Conservation (phyloP, 2,888 invertebrate species). For the Thymelicus sylvestris region DNA sequence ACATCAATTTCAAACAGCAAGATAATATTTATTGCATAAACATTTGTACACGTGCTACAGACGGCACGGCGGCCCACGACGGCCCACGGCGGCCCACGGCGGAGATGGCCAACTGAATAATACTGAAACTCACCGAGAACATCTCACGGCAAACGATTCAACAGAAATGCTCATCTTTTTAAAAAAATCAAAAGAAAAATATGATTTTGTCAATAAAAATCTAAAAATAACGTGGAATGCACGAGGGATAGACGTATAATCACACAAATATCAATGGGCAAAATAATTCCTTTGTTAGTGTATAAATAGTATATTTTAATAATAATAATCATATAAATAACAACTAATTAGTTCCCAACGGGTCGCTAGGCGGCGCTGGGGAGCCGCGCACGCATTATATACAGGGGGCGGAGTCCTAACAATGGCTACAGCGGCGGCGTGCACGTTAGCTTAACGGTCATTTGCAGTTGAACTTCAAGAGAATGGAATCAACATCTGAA, state of each 20-base stretch:
- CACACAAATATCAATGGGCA: constrained; percentile 59
- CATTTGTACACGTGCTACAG: constrained; percentile 57
- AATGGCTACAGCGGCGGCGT: neutral
- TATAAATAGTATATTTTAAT: constrained; percentile 65
- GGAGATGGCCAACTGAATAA: constrained; percentile 47
- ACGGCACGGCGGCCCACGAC: constrained; percentile 29
- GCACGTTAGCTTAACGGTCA: constrained; percentile 40
- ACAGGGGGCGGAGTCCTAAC: constrained; percentile 44
- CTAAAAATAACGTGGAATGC: constrained; percentile 78
- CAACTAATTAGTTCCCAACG: constrained; percentile 51
- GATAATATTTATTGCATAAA: constrained; percentile 59
- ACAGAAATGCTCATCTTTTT: constrained; percentile 41
- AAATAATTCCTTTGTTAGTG: constrained; percentile 63
- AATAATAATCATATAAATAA: constrained; percentile 59
- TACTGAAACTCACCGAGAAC: constrained; percentile 59
- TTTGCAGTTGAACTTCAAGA: constrained; percentile 26
- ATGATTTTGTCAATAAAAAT: constrained; percentile 49
- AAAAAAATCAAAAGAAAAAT: constrained; percentile 46
- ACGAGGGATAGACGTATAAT: constrained; percentile 63
- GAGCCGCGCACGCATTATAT: constrained; percentile 49
- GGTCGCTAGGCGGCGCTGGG: constrained; percentile 39
- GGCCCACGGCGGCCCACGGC: constrained; percentile 13
- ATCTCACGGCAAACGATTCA: constrained; percentile 46
- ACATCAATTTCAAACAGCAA: constrained; percentile 69
- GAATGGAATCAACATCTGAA: constrained; percentile 26